These are phyloP conservation scores for Enchytraeus crypticus DNA, from an alignment of 2,888 invertebrate genomes.

Conservation along the genomic window DNA sequence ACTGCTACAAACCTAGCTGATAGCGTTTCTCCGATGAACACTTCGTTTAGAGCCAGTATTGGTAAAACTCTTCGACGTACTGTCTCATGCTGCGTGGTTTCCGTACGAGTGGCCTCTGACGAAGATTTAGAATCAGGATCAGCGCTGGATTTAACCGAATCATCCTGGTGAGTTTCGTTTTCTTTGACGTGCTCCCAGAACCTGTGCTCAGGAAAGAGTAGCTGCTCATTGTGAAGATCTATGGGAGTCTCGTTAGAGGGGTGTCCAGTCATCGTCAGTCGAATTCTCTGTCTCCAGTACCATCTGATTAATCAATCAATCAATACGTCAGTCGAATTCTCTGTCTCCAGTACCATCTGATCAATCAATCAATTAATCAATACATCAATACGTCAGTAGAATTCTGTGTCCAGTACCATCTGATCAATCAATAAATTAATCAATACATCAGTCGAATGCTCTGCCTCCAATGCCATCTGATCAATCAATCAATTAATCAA, in stretches of 20 bases:
- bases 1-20: slow-evolving; percentile 60
- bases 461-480: neutral
- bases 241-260: slow-evolving; percentile 59
- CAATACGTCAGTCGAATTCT: neutral
- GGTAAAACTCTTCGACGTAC: slow-evolving; percentile 58
- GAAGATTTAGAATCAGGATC: neutral
- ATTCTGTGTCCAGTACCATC: neutral
- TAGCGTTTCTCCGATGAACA: slow-evolving; percentile 90
- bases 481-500: neutral
- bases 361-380: neutral
- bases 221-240: slow-evolving; percentile 64
- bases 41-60: slow-evolving; percentile 90
- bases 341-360: neutral
- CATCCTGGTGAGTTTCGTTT: slow-evolving; percentile 26
- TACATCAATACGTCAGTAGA: neutral
- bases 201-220: slow-evolving; percentile 53
- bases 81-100: neutral
- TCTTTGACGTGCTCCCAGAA: slow-evolving; percentile 46
- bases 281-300: slow-evolving; percentile 78
- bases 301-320: slow-evolving; percentile 54
- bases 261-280: slow-evolving; percentile 70
- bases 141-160: neutral
- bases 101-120: neutral
- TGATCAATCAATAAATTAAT: neutral
- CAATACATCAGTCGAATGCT: neutral